Evolutionary conservation across 30 jellyfish, hydroid and myxozoan genomes (phyloP).

Genomic region (Hydra vulgaris): DNA sequence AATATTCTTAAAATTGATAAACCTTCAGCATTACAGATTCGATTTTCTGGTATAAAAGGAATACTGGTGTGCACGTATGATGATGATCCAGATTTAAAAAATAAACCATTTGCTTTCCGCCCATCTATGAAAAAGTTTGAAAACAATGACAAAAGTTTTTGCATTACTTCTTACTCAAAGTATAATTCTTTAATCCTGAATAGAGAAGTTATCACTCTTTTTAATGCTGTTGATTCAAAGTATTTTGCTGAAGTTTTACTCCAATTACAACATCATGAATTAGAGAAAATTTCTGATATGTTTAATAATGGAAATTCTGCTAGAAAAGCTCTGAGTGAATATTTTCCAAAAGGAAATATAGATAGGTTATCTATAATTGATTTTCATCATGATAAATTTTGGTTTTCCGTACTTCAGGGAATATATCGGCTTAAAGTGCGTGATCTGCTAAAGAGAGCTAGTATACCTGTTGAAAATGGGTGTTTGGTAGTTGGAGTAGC

Average conservation of each 20-base stretch:
- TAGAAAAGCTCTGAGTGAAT: constrained; percentile 24
- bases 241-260: constrained; percentile 24
- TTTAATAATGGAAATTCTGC: constrained; percentile 43
- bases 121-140: constrained; percentile 53
- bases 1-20: constrained; percentile 20
- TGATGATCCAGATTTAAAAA: constrained; percentile 20
- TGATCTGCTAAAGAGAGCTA: constrained; percentile 33
- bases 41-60: constrained; percentile 67
- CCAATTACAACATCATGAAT: constrained; percentile 42
- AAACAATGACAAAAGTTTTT: constrained; percentile 16
- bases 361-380: constrained; percentile 31
- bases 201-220: constrained; percentile 63
- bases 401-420: constrained; percentile 62
- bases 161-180: constrained; percentile 34
- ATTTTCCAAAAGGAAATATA: constrained; percentile 27
- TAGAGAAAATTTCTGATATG: constrained; percentile 41
- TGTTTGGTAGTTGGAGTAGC: constrained; percentile 65
- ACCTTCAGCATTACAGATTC: constrained; percentile 57
- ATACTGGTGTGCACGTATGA: constrained; percentile 36
- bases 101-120: constrained; percentile 32
- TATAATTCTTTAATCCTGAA: constrained; percentile 31
- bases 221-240: constrained; percentile 30
- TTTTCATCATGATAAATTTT: constrained; percentile 42
- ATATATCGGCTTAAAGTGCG: constrained; percentile 35
- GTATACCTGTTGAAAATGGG: constrained; percentile 53